Percentiles rank a stretch among this genome's conserved stretches.
phyloP scores from a whole-genome alignment of 1,140 invertebrate genomes.

The Sminthurinus signatus region DNA sequence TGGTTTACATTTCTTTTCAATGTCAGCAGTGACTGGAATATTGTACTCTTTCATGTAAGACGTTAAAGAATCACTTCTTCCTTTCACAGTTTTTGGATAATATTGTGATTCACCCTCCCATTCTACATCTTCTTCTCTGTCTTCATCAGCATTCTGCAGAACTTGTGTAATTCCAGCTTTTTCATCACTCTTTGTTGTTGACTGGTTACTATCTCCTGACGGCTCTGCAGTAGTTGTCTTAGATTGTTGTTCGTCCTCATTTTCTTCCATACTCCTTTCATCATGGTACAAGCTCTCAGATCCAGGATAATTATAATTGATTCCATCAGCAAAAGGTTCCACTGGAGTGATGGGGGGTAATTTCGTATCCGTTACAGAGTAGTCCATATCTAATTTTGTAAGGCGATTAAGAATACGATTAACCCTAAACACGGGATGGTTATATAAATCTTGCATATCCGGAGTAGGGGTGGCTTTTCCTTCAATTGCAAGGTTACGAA shows the following conservation, averaged over 20 bases:
- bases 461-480: too few species aligned
- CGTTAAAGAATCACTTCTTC: neutral
- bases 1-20: constrained; percentile 21
- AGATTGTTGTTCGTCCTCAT: too few species aligned
- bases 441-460: too few species aligned
- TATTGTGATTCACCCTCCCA: neutral
- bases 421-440: constrained; percentile 11
- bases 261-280: too few species aligned
- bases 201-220: too few species aligned
- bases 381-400: constrained; percentile 23
- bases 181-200: too few species aligned
- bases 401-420: constrained; percentile 33
- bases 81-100: neutral
- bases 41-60: constrained; percentile 16
- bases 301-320: too few species aligned
- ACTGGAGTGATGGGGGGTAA: constrained; percentile 23
- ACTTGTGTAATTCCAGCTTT: too few species aligned
- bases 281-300: too few species aligned
- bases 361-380: constrained; percentile 6
- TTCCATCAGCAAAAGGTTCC: too few species aligned
- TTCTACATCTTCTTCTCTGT: constrained; percentile 12
- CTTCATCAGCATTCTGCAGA: too few species aligned
- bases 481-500: constrained; percentile 1
- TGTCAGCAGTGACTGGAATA: constrained; percentile 13
- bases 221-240: too few species aligned